Evolutionary conservation across 2,797 vertebrate species (phyloP).

Genomic region (Tachyglossus aculeatus): DNA sequence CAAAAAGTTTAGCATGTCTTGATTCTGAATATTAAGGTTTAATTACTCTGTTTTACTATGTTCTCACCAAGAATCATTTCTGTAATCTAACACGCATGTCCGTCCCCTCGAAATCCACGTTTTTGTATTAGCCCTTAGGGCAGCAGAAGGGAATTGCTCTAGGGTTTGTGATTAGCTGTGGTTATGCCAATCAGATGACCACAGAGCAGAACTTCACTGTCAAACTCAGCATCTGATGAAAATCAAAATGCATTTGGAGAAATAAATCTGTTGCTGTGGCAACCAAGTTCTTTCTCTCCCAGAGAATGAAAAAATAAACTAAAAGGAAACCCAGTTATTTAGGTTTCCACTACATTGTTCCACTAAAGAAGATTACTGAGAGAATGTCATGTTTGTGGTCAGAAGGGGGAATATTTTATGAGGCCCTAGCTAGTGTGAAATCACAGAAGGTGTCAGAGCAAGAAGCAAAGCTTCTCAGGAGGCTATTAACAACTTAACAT

Average conservation of each 20-base stretch:
- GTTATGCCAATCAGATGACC: conserved; percentile 40
- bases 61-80: conserved; percentile 12
- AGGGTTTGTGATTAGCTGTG: conserved; percentile 43
- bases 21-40: too few relatives aligned
- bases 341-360: conserved; percentile 25
- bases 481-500: too few relatives aligned
- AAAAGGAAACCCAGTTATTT: conserved; percentile 12
- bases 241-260: conserved; percentile 25
- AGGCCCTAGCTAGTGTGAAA: too few relatives aligned
- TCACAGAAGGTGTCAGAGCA: too few relatives aligned
- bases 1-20: too few relatives aligned
- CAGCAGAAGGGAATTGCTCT: conserved; percentile 42
- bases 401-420: too few relatives aligned
- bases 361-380: too few relatives aligned
- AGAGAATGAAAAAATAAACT: conserved; percentile 20
- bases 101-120: conserved; percentile 8
- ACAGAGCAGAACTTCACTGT: conserved; percentile 21
- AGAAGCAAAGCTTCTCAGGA: too few relatives aligned
- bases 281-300: conserved; percentile 19
- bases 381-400: too few relatives aligned
- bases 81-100: background rate
- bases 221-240: conserved; percentile 18
- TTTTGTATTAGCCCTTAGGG: conserved; percentile 46
- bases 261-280: conserved; percentile 38
- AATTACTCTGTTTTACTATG: conserved; percentile 31